phyloP scores from a whole-genome alignment of 2,797 vertebrate genomes.

The Platyrinchus mystaceus region DNA sequence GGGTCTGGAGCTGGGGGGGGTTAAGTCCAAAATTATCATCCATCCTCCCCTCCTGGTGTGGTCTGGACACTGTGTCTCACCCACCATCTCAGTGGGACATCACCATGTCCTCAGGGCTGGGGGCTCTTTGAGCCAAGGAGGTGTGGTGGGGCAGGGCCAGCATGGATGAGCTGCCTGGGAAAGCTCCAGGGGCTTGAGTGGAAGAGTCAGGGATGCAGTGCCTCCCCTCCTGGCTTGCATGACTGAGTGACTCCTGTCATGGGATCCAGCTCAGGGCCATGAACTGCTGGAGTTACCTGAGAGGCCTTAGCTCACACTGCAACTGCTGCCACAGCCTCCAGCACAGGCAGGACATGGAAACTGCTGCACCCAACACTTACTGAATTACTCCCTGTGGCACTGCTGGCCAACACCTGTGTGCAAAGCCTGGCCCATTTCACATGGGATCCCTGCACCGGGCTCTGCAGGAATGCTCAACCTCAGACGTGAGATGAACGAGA shows the following conservation, averaged over 20 bases:
- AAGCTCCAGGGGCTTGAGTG: background rate
- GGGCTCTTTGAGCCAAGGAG: background rate
- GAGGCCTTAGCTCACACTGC: background rate
- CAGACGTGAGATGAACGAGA: background rate
- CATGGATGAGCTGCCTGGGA: background rate
- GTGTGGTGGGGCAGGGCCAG: background rate
- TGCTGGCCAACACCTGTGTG: background rate
- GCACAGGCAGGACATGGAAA: conserved; percentile 10
- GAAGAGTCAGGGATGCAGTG: background rate
- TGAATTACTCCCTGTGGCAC: background rate
- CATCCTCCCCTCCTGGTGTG: fast-evolving
- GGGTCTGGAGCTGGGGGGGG: background rate
- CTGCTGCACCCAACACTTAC: background rate
- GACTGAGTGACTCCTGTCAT: background rate
- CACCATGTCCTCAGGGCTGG: fast-evolving
- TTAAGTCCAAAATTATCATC: background rate
- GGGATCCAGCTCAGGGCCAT: background rate
- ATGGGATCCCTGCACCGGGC: fast-evolving
- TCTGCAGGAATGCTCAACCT: background rate
- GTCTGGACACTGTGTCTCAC: background rate
- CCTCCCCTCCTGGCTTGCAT: background rate
- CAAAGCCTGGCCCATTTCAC: background rate
- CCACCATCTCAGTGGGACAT: background rate
- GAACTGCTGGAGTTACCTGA: conserved; percentile 25
- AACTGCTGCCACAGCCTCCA: background rate